Evolutionary conservation across 2,797 vertebrate species (phyloP), one percentile per base, ranked within the genome.

Genomic region (Sebastolobus alascanus): DNA sequence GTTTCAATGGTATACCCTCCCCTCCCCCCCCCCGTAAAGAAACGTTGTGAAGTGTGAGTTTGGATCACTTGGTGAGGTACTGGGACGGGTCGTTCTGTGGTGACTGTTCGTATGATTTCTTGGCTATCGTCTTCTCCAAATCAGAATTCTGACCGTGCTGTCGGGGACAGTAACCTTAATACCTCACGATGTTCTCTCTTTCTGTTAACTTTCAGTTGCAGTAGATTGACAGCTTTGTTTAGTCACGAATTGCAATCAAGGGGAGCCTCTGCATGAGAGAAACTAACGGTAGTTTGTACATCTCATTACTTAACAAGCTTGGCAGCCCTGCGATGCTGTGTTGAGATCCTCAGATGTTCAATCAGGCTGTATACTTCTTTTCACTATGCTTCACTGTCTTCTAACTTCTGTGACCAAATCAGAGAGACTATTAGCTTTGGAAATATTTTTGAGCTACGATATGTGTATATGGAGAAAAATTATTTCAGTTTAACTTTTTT

Each of bases 351-450:
- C 80, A 72, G 84, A 88, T 85, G 88, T 90, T 91, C 82, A 82
- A 79, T 92, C 89, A 68, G 89, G 88, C 88, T 91, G 83, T 92
- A 73, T 84, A 78, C 84, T 87, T 93, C 61, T 87, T 90, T 92
- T 92, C 83, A 87, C 88, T 91, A 91, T 93, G 93, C 93, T 93
- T 95, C 93, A 90, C 91, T 89, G 81, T 95, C 93, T 92, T 95
- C 93, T 94, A 92, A 93, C 93, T 94, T 94, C 86, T 93, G 92
- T 96, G 96, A 96, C 96, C 96, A 96, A 96, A 97, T 96, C 93
- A 89, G 92, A 95, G 91, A 94, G 92, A 91, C 89, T 95, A 93
- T 93, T 94, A 92, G 92, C 93, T 95, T 96, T 94, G 94, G 91
- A 95, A 93, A 95, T 95, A 93, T 95, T 95, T 95, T 95, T 94